These are phyloP conservation scores for Onthophagus taurus DNA, from an alignment of 1,140 invertebrate genomes.

Conservation along the genomic window DNA sequence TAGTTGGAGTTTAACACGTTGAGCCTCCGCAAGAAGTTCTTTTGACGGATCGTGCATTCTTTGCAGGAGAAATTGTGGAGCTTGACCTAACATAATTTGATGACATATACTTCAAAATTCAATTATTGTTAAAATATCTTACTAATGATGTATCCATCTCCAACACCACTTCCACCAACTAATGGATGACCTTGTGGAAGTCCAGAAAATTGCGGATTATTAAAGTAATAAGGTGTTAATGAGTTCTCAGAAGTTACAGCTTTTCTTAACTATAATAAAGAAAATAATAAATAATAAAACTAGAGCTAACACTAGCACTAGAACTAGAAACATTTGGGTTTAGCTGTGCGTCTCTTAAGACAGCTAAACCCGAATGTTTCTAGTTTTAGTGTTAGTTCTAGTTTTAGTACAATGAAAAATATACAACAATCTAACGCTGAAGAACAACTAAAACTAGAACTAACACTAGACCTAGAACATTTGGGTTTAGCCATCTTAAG, in stretches of 20 bases:
- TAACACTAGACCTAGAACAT: no score
- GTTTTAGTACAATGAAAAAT: no score
- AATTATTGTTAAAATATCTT: constrained; percentile 5
- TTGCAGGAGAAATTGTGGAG: constrained; percentile 35
- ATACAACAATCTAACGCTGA: no score
- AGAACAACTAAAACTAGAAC: no score
- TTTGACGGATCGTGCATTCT: constrained; percentile 34
- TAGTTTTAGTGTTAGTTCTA: no score
- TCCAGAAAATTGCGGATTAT: constrained; percentile 33
- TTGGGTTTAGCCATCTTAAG: no score
- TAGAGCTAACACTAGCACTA: no score
- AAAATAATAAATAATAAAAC: no score
- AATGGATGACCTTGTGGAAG: constrained; percentile 15
- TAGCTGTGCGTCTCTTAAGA: no score
- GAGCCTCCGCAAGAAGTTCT: constrained; percentile 47
- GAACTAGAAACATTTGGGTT: no score
- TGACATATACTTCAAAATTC: constrained; percentile 2
- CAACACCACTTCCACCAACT: constrained; percentile 22
- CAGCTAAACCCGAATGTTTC: no score
- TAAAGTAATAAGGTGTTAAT: constrained; percentile 44
- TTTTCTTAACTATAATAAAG: constrained; percentile 6
- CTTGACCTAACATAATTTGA: constrained; percentile 28
- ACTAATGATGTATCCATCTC: constrained; percentile 42
- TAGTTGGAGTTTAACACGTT: constrained; percentile 54
- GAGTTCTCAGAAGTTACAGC: constrained; percentile 45